Evolutionary conservation across 2,888 invertebrate species (phyloP).

Genomic region (Diadegma fenestrale): DNA sequence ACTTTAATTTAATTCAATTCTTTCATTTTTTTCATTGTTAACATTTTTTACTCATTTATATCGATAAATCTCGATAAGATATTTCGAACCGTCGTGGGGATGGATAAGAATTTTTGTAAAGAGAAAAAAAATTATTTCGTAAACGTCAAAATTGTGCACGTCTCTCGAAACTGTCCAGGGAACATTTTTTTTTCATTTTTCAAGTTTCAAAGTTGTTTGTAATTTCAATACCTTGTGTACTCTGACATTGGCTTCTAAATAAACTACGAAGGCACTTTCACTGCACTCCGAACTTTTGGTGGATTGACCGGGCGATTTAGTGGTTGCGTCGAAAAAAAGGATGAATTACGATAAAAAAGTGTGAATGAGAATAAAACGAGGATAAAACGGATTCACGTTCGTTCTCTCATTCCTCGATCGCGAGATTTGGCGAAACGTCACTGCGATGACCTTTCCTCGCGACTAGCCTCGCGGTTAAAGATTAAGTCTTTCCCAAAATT

Average conservation of each 20-base stretch:
- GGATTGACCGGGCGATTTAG: conserved; percentile 18
- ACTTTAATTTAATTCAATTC: too few relatives aligned
- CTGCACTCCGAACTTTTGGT: conserved; percentile 67
- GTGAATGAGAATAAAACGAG: neutral
- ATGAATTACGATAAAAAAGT: neutral
- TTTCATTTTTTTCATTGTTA: too few relatives aligned
- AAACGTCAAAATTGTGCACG: conserved; percentile 40
- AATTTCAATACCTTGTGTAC: conserved; percentile 70
- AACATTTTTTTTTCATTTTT: too few relatives aligned
- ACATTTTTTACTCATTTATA: too few relatives aligned
- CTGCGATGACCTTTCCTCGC: neutral
- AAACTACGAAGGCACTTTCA: conserved; percentile 73
- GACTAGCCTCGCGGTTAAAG: neutral
- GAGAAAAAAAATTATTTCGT: conserved; percentile 17
- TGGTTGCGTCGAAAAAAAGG: conserved; percentile 34
- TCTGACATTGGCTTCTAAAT: conserved; percentile 69
- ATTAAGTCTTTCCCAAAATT: conserved; percentile 26
- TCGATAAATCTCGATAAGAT: conserved; percentile 65
- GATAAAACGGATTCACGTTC: conserved; percentile 23
- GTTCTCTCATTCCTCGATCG: conserved; percentile 32
- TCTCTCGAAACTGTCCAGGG: conserved; percentile 10
- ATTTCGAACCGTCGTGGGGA: conserved; percentile 46
- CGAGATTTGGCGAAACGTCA: conserved; percentile 13
- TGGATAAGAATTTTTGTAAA: conserved; percentile 23
- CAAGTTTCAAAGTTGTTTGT: too few relatives aligned